Conservation (phyloP, 2,797 vertebrate species). For the Eulemur albifrons region DNA sequence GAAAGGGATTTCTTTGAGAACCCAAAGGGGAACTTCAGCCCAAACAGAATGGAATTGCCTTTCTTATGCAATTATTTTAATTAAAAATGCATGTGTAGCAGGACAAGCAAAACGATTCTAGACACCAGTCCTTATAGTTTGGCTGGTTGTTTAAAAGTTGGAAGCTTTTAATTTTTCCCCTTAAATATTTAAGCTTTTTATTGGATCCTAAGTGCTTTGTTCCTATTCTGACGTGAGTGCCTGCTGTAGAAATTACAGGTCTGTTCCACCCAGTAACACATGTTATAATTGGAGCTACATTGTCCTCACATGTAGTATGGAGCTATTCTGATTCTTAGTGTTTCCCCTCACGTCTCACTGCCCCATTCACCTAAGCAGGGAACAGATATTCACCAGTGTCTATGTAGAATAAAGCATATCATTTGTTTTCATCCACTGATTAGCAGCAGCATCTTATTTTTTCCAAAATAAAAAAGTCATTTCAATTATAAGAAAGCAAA, state of each 20-base stretch:
- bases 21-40: background rate
- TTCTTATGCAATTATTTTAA: conserved; percentile 41
- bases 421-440: background rate
- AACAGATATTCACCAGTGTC: background rate
- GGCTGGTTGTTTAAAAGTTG: background rate
- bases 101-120: background rate
- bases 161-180: conserved; percentile 22
- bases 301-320: background rate
- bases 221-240: background rate
- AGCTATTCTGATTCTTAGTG: background rate
- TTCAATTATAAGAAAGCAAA: background rate
- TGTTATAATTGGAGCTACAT: background rate
- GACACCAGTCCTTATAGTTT: background rate
- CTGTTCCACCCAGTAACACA: background rate
- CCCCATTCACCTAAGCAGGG: background rate
- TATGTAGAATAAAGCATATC: background rate
- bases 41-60: background rate
- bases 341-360: background rate
- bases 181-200: background rate
- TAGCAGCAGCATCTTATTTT: background rate
- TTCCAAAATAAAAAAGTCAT: background rate
- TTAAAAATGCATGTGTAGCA: conserved; percentile 21
- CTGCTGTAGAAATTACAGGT: background rate
- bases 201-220: background rate
- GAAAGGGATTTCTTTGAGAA: conserved; percentile 44